Evolutionary conservation across 2,888 invertebrate species (phyloP), one percentile per base, ranked within the genome.

Genomic region (Norana najaformis): DNA sequence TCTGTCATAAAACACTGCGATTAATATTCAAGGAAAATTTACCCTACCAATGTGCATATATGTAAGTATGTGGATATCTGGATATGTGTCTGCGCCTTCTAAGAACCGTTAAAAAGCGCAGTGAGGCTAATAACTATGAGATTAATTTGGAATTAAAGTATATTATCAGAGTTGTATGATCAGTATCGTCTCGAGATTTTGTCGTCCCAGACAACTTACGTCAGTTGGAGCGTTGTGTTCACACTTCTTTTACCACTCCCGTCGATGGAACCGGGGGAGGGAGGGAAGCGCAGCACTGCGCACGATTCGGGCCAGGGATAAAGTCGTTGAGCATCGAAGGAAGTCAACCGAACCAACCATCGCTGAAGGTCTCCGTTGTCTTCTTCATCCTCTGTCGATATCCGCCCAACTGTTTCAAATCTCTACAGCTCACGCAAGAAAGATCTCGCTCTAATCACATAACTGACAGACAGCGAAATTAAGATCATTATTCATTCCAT

Each of bases 381-480:
- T 30, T 53, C 11, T 53, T 53, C 53, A 1, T 23, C 23, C 3
- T 69, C 16, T n/a, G 8, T n/a, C 16, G 11, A 8, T n/a, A 30
- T n/a, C 69, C n/a, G 69, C 0, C 69, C 69, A 69, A 69, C 30
- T 69, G n/a, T 69, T 69, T 69, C 69, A 69, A n/a, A 69, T 69
- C n/a, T 69, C n/a, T n/a, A 69, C 30, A 1, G 13, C 16, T 0
- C 69, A 0, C n/a, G 30, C 30, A 69, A 69, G 69, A n/a, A 16
- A 69, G 8, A 5, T n/a, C 69, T 11, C n/a, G 6, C 69, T 8
- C 69, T 69, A 69, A n/a, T 69, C 69, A 16, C 16, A 8, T 69
- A 69, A 69, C 69, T 69, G 69, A 69, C 69, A n/a, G 69, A 69
- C 69, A 69, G 69, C n/a, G n/a, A 69, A 69, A 69, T n/a, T 69